A percentile compares a stretch with the other conserved stretches of the same genome.
Evolutionary conservation across 1,140 invertebrate genomes (phyloP).

Genomic region (Procambarus clarkii): DNA sequence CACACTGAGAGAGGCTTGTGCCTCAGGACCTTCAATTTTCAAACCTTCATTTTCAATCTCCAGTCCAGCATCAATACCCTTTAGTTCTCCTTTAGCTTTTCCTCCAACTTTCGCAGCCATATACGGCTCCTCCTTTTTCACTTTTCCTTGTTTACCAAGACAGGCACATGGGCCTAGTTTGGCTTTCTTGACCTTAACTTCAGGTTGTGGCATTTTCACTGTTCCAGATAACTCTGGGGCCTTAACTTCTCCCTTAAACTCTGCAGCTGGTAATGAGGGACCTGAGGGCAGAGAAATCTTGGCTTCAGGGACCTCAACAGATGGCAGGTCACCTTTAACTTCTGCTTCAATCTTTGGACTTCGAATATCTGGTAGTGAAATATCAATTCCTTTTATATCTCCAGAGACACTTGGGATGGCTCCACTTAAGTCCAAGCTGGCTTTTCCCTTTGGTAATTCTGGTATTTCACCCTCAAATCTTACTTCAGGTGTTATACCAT

Average conservation of each 20-base stretch:
- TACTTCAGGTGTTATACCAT: slow-evolving; percentile 10
- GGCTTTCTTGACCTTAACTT: slow-evolving; percentile 49
- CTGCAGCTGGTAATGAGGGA: neutral
- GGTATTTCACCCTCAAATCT: neutral
- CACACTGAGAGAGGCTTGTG: neutral
- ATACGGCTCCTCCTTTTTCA: slow-evolving; percentile 39
- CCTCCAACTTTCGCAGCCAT: slow-evolving; percentile 16
- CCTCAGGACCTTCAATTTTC: slow-evolving; percentile 6
- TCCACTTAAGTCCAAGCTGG: neutral
- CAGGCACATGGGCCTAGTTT: slow-evolving; percentile 56
- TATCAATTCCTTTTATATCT: neutral
- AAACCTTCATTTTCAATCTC: no score
- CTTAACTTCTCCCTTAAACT: slow-evolving; percentile 47
- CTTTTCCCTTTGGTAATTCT: slow-evolving; percentile 6
- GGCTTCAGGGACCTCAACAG: slow-evolving; percentile 11
- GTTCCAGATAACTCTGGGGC: slow-evolving; percentile 31
- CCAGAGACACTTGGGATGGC: neutral
- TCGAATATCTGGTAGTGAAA: slow-evolving; percentile 30
- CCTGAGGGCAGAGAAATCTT: slow-evolving; percentile 2
- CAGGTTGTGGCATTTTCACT: slow-evolving; percentile 16
- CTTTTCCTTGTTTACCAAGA: slow-evolving; percentile 48
- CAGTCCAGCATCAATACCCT: slow-evolving; percentile 27
- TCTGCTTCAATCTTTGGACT: slow-evolving; percentile 44
- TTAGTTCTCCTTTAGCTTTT: slow-evolving; percentile 22
- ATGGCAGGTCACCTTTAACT: slow-evolving; percentile 7